phyloP scores from a whole-genome alignment of 2,113 vertebrate genomes.

The Pseudonaja textilis region DNA sequence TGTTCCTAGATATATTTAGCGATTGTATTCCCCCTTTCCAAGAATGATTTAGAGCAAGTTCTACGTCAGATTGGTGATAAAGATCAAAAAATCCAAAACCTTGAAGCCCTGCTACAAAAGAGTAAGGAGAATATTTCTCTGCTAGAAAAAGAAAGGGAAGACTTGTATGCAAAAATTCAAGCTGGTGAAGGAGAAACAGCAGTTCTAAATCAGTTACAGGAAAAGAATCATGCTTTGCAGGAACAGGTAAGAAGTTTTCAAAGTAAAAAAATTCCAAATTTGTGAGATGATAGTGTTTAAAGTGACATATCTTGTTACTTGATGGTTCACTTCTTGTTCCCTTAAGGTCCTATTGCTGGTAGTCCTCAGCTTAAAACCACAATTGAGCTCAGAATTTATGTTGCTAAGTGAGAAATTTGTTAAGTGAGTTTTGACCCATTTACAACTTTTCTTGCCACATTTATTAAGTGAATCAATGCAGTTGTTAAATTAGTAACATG shows the following conservation, averaged over 20 bases:
- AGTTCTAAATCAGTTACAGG: slow-evolving; percentile 92
- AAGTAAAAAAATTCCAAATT: not conserved
- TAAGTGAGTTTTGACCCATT: not conserved
- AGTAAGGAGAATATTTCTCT: slow-evolving; percentile 90
- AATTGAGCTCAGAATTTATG: not conserved
- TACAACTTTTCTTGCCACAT: not conserved
- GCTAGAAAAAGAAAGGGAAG: slow-evolving; percentile 92
- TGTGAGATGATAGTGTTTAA: not conserved
- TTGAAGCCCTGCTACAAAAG: slow-evolving; percentile 96
- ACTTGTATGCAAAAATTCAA: slow-evolving; percentile 96
- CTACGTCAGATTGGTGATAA: slow-evolving; percentile 97
- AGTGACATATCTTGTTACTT: not conserved
- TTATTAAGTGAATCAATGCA: not conserved
- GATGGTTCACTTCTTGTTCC: not conserved
- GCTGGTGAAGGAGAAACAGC: slow-evolving; percentile 96
- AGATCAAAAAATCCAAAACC: slow-evolving; percentile 98
- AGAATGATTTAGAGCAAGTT: slow-evolving; percentile 98
- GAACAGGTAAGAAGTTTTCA: slow-evolving; percentile 79
- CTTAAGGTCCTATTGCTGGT: not conserved
- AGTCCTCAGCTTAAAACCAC: not conserved
- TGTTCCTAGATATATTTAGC: slow-evolving; percentile 45
- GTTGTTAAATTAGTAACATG: not conserved
- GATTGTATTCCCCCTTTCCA: slow-evolving; percentile 49
- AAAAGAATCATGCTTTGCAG: slow-evolving; percentile 92
- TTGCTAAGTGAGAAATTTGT: not conserved